Conservation (phyloP, 2,888 invertebrate species). For the Mellilla xanthometata region DNA sequence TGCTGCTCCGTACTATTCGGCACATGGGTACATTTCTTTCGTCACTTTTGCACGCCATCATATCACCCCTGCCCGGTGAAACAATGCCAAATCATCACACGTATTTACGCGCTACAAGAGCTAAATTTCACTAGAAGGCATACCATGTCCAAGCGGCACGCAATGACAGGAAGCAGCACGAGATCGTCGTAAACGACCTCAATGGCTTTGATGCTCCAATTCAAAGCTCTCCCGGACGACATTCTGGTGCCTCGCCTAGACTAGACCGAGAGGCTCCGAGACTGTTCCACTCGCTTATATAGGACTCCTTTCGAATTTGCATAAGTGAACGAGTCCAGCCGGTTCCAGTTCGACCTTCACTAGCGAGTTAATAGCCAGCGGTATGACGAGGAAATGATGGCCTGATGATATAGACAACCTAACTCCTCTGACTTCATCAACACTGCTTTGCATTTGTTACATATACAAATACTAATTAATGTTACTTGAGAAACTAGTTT, state of each 20-base stretch:
- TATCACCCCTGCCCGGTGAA: too few species aligned
- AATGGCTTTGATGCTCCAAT: not conserved
- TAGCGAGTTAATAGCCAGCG: not conserved
- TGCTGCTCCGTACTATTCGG: too few species aligned
- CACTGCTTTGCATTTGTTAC: too few species aligned
- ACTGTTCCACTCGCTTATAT: not conserved
- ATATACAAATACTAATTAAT: too few species aligned
- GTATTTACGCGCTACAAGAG: too few species aligned
- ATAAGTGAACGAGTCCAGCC: not conserved
- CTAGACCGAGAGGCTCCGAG: not conserved
- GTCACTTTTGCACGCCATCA: too few species aligned
- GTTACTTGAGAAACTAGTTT: too few species aligned
- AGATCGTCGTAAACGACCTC: constrained; percentile 1
- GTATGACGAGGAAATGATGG: not conserved
- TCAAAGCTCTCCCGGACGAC: not conserved
- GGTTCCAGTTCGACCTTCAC: not conserved
- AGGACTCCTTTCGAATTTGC: not conserved
- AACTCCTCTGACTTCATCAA: too few species aligned
- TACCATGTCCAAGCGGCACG: constrained; percentile 6
- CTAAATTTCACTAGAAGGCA: not conserved
- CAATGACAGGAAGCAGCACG: constrained; percentile 3
- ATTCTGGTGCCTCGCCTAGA: not conserved
- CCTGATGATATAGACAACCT: too few species aligned
- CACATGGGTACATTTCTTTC: too few species aligned
- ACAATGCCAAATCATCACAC: too few species aligned